Evolutionary conservation across 2,888 invertebrate genomes (phyloP).

Genomic region (Bunonema sp.): DNA sequence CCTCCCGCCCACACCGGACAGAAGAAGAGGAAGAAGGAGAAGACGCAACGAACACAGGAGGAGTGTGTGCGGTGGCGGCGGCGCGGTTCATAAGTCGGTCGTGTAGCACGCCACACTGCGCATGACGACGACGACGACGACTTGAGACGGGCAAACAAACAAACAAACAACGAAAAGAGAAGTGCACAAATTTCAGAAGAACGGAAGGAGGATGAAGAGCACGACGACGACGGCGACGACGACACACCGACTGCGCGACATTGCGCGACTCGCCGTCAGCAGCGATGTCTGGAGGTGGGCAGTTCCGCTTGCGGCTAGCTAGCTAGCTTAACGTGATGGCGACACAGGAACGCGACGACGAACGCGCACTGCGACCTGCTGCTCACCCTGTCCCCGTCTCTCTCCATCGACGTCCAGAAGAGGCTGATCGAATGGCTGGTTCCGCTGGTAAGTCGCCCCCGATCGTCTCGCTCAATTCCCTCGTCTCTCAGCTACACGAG

Average conservation of each 20-base stretch:
- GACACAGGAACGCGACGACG: constrained; percentile 23
- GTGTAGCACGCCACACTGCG: no score
- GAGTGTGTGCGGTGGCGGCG: no score
- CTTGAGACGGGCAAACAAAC: no score
- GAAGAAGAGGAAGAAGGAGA: neutral
- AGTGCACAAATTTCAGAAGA: no score
- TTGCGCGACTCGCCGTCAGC: constrained; percentile 17
- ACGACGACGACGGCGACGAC: no score
- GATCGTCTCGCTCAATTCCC: neutral
- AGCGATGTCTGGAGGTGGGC: constrained; percentile 26
- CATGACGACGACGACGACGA: no score
- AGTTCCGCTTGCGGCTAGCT: no score
- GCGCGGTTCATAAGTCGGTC: no score
- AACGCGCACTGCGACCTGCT: constrained; percentile 25
- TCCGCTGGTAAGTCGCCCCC: neutral
- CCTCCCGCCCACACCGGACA: neutral
- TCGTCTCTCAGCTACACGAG: neutral
- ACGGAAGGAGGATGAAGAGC: no score
- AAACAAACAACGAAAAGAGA: no score
- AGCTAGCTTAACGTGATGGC: constrained; percentile 10
- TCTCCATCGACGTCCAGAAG: neutral
- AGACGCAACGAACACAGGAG: no score
- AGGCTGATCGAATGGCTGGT: neutral
- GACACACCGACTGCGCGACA: no score
- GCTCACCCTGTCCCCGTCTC: constrained; percentile 13